Evolutionary conservation across 2,888 invertebrate species (phyloP), one percentile per base, ranked within the genome.

Genomic region (Brachynemurus nebulosus): DNA sequence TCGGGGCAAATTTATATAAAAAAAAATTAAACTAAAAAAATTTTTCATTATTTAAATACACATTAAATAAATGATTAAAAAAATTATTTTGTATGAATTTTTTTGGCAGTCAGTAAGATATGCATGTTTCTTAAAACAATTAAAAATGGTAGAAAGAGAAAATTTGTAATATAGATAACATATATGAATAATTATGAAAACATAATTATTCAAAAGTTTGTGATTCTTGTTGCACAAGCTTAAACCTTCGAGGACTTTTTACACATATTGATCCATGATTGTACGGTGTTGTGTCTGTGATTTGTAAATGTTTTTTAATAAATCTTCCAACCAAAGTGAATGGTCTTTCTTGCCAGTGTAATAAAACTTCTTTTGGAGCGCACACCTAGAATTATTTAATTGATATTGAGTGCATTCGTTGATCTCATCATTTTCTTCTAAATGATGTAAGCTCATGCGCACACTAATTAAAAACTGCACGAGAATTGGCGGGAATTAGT

Each of bases 291-390:
- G 80, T 73, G 0, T 86, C 86, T 61, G 83, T 79, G 65, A 82
- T 80, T 59, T 83, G 82, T 44, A 92, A 72, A 56, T 86, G 72
- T 55, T 78, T 78, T 58, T 82, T 85, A 53, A 92, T 91, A 60
- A 85, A 86, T 40, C 84, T 76, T 14, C 85, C 76, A 1, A 91
- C 80, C 25, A 95, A 68, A 53, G 78, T 77, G 55, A 91, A 91
- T 1, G 95, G 93, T 50, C 92, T 74, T 53, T 80, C 74, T 61
- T 93, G 91, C 86, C 89, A 93, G 59, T 90, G 88, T 58, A 88
- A 78, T 59, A 93, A 64, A 0, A 88, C 86, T 63, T 91, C 88
- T 60, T 90, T 89, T 8, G 90, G 84, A 7, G 88, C 78, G 53
- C 82, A 70, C 1, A 91, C 86, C 86, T 88, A 53, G 14, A 55